Conservation (phyloP, 2,113 vertebrate genomes). For the Tragulus kanchil region DNA sequence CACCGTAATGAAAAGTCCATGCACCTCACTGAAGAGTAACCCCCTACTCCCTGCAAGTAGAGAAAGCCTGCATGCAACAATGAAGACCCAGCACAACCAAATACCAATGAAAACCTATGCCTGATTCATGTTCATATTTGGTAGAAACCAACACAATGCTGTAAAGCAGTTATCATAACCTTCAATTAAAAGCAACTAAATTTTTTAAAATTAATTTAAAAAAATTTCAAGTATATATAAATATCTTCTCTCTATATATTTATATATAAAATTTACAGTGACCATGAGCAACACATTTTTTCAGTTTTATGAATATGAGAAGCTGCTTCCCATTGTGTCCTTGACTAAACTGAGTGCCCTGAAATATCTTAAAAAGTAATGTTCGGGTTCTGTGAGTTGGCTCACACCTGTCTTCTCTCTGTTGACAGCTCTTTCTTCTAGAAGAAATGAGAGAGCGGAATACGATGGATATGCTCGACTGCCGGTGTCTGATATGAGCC, state of each 20-base stretch:
- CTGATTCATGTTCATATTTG: too few species aligned
- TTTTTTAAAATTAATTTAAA: too few species aligned
- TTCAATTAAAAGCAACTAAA: too few species aligned
- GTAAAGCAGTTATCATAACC: too few species aligned
- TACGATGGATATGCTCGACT: slow-evolving; percentile 95
- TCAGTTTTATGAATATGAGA: neutral
- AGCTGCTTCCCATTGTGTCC: neutral
- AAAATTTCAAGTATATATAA: neutral
- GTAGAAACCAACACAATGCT: too few species aligned
- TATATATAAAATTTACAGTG: neutral
- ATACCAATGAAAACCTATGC: neutral
- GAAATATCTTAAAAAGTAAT: neutral
- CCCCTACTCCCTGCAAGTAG: accelerated
- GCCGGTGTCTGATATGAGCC: neutral
- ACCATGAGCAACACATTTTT: neutral
- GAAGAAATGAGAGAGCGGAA: slow-evolving; percentile 98
- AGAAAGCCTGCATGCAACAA: accelerated
- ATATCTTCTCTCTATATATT: neutral
- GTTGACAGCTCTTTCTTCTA: slow-evolving; percentile 94
- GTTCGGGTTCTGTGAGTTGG: neutral
- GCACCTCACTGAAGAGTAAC: neutral
- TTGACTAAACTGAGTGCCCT: neutral
- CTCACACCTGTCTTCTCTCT: slow-evolving; percentile 38
- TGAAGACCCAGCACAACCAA: neutral
- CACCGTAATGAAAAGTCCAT: accelerated